These are phyloP conservation scores for Alca torda DNA, from an alignment of 2,797 vertebrate genomes.

Conservation along the genomic window DNA sequence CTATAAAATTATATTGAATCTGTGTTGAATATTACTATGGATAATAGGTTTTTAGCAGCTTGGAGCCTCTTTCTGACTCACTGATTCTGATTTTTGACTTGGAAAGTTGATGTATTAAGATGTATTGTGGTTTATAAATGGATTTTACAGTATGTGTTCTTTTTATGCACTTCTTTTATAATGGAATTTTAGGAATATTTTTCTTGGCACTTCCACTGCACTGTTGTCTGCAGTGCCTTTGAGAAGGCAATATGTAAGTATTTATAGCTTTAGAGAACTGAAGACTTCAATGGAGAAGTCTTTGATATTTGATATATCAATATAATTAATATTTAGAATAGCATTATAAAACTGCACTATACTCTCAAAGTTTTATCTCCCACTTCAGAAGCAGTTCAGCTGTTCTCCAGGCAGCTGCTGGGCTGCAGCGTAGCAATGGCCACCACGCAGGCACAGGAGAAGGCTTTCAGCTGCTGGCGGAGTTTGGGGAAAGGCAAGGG, in stretches of 20 bases:
- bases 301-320: background rate
- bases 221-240: background rate
- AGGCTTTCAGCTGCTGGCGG: background rate
- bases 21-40: background rate
- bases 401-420: background rate
- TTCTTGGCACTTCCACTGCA: background rate
- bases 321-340: background rate
- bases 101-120: background rate
- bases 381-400: background rate
- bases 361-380: background rate
- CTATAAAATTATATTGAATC: background rate
- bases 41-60: background rate
- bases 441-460: background rate
- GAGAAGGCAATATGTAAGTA: background rate
- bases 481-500: background rate
- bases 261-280: background rate
- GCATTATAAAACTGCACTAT: background rate
- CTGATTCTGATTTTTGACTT: background rate
- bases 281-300: background rate
- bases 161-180: background rate
- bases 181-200: background rate
- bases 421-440: accelerated
- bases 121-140: background rate
- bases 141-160: background rate
- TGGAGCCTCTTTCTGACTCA: background rate